Conservation (phyloP, 2,888 invertebrate genomes). For the Napeogenes inachia region DNA sequence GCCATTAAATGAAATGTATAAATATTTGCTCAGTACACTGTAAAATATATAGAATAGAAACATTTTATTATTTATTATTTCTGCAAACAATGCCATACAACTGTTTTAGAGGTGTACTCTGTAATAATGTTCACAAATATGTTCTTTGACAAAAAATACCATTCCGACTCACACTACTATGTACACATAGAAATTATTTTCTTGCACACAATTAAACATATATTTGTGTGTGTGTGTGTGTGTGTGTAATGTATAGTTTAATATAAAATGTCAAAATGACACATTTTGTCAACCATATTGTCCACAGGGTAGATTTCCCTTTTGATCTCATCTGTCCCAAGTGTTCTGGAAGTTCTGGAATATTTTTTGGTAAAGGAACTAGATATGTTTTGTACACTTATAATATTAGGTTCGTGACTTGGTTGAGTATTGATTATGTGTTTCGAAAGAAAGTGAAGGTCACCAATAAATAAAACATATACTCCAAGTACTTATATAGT, state of each 20-base stretch:
- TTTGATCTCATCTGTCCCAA: no score
- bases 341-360: no score
- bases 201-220: no score
- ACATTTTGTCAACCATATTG: not conserved
- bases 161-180: no score
- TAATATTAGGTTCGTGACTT: not conserved
- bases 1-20: not conserved
- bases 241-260: not conserved
- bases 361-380: not conserved
- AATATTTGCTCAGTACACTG: not conserved
- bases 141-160: not conserved
- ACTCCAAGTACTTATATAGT: no score
- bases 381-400: not conserved
- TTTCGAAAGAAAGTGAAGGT: not conserved
- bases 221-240: no score
- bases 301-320: not conserved
- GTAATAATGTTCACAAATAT: not conserved
- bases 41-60: not conserved
- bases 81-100: not conserved
- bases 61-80: slow-evolving; percentile 6
- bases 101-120: not conserved
- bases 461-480: not conserved
- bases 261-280: not conserved
- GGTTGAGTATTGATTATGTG: not conserved
- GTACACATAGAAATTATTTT: no score